phyloP scores from a whole-genome alignment of 2,888 invertebrate genomes.

The Sarcophaga caerulescens region DNA sequence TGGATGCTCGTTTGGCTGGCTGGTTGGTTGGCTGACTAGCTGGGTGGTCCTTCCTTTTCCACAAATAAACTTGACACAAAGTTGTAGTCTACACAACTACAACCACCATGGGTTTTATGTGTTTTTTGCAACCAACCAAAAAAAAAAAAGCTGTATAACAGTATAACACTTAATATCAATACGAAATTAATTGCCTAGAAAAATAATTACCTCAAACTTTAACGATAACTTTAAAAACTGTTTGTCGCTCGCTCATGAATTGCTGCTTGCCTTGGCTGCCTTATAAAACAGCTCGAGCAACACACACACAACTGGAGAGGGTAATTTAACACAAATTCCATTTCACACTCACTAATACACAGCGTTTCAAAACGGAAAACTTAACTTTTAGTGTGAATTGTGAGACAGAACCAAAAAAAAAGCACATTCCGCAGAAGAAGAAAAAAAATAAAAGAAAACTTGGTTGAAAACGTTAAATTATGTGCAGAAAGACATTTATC shows the following conservation, averaged over 20 bases:
- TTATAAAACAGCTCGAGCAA: conserved; percentile 3
- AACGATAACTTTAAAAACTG: conserved; percentile 62
- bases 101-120: not conserved
- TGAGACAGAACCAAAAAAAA: not conserved
- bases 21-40: not conserved
- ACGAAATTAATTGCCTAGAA: conserved; percentile 69
- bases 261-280: conserved; percentile 4
- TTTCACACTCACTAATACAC: not conserved
- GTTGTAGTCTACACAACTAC: not conserved
- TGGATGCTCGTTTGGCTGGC: not conserved
- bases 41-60: not conserved
- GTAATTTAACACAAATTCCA: not conserved
- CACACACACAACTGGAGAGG: conserved; percentile 5
- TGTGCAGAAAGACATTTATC: conserved; percentile 68
- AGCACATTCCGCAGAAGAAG: not conserved
- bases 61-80: not conserved
- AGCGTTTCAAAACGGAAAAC: conserved; percentile 16
- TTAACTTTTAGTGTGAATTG: conserved; percentile 22
- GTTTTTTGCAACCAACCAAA: conserved; percentile 44
- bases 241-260: conserved; percentile 24
- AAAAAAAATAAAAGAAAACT: conserved; percentile 41
- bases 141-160: conserved; percentile 3
- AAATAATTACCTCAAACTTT: conserved; percentile 68
- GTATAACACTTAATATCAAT: conserved; percentile 68
- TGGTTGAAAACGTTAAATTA: conserved; percentile 64